Percentiles rank a stretch among this genome's conserved stretches.
phyloP scores from a whole-genome alignment of 2,888 invertebrate genomes.

The Ophion obscuratus region DNA sequence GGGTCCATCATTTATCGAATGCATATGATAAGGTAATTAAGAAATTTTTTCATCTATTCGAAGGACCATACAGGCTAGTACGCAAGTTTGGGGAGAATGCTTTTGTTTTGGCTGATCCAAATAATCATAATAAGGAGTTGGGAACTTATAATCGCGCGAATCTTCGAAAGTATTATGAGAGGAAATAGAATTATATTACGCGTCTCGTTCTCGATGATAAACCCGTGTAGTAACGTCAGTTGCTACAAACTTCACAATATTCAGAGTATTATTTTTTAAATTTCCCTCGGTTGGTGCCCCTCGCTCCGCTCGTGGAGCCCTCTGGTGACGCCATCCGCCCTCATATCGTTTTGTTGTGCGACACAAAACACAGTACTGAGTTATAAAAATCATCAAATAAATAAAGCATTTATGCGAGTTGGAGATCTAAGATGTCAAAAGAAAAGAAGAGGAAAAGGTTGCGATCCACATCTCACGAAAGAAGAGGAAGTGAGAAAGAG shows the following conservation, averaged over 20 bases:
- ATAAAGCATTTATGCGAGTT: slow-evolving; percentile 4
- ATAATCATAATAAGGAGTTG: background rate
- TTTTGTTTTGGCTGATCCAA: background rate
- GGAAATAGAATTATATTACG: background rate
- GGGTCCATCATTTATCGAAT: background rate
- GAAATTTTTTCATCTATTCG: slow-evolving; percentile 31
- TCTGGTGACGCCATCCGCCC: no score
- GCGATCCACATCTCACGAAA: slow-evolving; percentile 25
- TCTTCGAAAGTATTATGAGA: background rate
- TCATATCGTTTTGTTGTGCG: slow-evolving; percentile 20
- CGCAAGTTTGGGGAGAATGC: background rate
- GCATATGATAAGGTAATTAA: background rate
- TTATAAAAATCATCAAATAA: no score
- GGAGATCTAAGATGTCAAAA: slow-evolving; percentile 15
- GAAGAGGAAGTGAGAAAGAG: slow-evolving; percentile 4
- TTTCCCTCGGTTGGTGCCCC: no score
- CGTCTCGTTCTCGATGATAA: no score
- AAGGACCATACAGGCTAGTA: slow-evolving; percentile 18
- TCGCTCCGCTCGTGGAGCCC: no score
- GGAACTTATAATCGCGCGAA: background rate
- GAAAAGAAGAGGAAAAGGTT: slow-evolving; percentile 31
- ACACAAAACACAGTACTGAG: slow-evolving; percentile 31
- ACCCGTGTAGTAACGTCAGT: no score
- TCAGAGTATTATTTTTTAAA: no score
- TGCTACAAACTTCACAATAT: no score